phyloP scores from a whole-genome alignment of 2,888 invertebrate genomes.

The Tipula helvola region DNA sequence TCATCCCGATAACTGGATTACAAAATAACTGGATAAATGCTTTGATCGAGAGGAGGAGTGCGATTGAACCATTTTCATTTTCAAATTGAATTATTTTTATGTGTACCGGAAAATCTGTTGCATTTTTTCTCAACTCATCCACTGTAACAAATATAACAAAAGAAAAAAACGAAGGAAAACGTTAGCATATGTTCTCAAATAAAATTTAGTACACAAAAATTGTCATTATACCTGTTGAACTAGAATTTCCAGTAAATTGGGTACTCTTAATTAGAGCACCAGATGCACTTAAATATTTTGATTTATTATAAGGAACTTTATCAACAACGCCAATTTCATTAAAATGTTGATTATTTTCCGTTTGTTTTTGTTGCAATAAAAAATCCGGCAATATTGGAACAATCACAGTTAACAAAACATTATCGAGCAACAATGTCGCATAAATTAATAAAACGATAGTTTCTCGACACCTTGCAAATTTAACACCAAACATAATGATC shows the following conservation, averaged over 20 bases:
- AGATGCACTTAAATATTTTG: neutral
- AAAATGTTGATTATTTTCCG: slow-evolving; percentile 25
- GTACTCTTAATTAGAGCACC: neutral
- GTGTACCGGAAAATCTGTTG: neutral
- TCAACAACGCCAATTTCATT: slow-evolving; percentile 24
- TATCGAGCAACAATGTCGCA: slow-evolving; percentile 68
- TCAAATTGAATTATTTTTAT: slow-evolving; percentile 25
- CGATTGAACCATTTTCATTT: slow-evolving; percentile 53
- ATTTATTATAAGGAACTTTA: slow-evolving; percentile 17
- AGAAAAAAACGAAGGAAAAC: slow-evolving; percentile 22
- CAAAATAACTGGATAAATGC: slow-evolving; percentile 65
- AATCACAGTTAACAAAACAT: slow-evolving; percentile 75
- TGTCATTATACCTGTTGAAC: neutral
- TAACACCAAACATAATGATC: neutral
- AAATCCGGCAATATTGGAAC: slow-evolving; percentile 73
- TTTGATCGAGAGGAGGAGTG: slow-evolving; percentile 59
- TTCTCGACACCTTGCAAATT: slow-evolving; percentile 22
- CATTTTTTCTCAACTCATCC: neutral
- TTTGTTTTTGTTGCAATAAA: slow-evolving; percentile 40
- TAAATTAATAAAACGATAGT: slow-evolving; percentile 48
- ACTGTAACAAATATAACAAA: neutral
- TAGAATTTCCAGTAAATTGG: neutral
- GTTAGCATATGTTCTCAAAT: neutral
- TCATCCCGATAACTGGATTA: slow-evolving; percentile 61
- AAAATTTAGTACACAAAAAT: no score